phyloP scores from a whole-genome alignment of 2,113 vertebrate species.

The Scolopax mira region DNA sequence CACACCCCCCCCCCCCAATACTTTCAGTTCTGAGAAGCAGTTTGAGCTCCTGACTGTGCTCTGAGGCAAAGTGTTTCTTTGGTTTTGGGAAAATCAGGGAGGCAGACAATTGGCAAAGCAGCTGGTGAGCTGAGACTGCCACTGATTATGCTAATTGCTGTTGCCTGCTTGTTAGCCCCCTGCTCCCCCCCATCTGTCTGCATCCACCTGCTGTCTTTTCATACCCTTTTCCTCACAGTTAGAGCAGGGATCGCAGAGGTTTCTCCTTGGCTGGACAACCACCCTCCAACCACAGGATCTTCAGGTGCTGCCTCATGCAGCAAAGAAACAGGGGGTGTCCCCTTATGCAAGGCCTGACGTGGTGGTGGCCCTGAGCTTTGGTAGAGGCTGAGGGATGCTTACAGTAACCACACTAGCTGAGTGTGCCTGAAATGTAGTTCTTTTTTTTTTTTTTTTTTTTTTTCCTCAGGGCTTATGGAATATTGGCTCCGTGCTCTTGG shows the following conservation, averaged over 20 bases:
- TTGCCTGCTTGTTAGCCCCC: not conserved
- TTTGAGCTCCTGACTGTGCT: not conserved
- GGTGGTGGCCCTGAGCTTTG: not conserved
- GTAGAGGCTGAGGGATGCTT: not conserved
- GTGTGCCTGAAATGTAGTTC: not conserved
- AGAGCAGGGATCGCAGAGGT: not conserved
- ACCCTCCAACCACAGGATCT: not conserved
- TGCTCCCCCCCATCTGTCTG: not conserved
- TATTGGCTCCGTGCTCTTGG: slow-evolving; percentile 30
- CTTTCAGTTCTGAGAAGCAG: not conserved
- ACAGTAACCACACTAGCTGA: not conserved
- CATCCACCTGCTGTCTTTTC: slow-evolving; percentile 20
- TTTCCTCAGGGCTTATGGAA: not conserved
- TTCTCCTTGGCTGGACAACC: not conserved
- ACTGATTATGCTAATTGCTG: slow-evolving; percentile 25
- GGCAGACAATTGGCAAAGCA: slow-evolving; percentile 8
- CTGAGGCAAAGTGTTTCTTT: not conserved
- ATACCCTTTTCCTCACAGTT: not conserved
- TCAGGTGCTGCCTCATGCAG: not conserved
- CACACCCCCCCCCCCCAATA: not conserved
- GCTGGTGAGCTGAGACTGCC: slow-evolving; percentile 29
- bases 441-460: not conserved
- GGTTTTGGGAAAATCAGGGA: not conserved
- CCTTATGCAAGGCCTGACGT: rapidly evolving
- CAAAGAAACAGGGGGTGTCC: not conserved